phyloP scores from a whole-genome alignment of 2,888 invertebrate genomes.

The Theodoxus fluviatilis region DNA sequence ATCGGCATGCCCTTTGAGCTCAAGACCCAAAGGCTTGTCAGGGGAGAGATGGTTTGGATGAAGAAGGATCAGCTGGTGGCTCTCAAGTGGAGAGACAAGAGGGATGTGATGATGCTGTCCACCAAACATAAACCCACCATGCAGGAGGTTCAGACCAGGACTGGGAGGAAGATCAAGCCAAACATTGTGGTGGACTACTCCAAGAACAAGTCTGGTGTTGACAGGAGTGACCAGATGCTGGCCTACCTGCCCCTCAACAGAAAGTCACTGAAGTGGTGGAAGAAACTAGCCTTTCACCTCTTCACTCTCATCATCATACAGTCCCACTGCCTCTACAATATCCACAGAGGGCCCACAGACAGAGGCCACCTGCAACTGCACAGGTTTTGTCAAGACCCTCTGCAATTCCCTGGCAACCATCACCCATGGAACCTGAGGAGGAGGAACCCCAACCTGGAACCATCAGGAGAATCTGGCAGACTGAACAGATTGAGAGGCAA shows the following conservation, averaged over 20 bases:
- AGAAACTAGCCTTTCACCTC: constrained; percentile 25
- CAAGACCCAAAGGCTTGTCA: not conserved
- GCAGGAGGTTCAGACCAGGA: not conserved
- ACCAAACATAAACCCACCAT: constrained; percentile 5
- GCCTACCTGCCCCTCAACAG: constrained; percentile 23
- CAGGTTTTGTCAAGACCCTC: too few species aligned
- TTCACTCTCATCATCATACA: constrained; percentile 21
- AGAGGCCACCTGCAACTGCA: too few species aligned
- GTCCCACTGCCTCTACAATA: constrained; percentile 11
- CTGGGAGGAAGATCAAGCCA: constrained; percentile 21
- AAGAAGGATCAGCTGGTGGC: not conserved
- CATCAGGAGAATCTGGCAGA: too few species aligned
- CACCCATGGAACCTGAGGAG: too few species aligned
- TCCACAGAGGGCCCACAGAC: too few species aligned
- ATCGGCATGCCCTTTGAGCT: constrained; percentile 26
- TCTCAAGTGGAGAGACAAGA: constrained; percentile 27
- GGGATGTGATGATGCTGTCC: constrained; percentile 18
- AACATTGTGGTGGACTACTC: constrained; percentile 19
- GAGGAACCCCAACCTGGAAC: too few species aligned
- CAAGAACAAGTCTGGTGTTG: constrained; percentile 26
- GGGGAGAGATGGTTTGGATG: not conserved
- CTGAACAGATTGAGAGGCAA: too few species aligned
- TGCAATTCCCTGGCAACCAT: too few species aligned
- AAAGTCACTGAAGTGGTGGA: constrained; percentile 30
- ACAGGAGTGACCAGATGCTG: constrained; percentile 23